Percentiles rank a stretch among this genome's conserved stretches.
Evolutionary conservation across 2,888 invertebrate species (phyloP).

Genomic region (Priocnemis perturbator): DNA sequence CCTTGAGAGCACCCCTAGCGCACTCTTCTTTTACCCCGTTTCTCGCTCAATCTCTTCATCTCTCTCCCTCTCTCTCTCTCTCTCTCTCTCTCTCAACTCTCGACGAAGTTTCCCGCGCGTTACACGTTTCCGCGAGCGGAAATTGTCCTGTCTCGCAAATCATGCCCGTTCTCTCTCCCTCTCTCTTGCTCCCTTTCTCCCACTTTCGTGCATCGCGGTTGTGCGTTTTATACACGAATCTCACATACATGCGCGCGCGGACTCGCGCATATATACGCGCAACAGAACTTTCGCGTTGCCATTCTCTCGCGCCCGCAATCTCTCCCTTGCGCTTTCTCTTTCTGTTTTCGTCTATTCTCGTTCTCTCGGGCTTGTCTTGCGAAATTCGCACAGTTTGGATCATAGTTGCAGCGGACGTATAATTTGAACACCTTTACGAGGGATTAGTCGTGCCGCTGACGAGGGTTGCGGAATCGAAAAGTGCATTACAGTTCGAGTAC

Average conservation of each 20-base stretch:
- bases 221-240: neutral
- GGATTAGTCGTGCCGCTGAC: too few species aligned
- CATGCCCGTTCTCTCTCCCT: conserved; percentile 35
- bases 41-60: neutral
- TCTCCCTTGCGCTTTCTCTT: neutral
- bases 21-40: neutral
- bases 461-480: too few species aligned
- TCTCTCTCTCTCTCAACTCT: conserved; percentile 34
- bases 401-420: too few species aligned
- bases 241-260: neutral
- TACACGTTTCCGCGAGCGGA: conserved; percentile 59
- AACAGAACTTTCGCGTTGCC: conserved; percentile 2
- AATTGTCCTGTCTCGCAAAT: conserved; percentile 65
- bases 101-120: conserved; percentile 48
- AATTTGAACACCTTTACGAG: too few species aligned
- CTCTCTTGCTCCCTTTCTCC: neutral
- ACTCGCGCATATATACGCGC: neutral
- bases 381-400: neutral
- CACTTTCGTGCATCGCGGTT: neutral
- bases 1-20: conserved; percentile 14
- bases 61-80: conserved; percentile 16
- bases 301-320: too few species aligned
- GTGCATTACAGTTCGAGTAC: too few species aligned
- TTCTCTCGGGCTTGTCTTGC: neutral
- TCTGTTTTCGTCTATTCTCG: neutral